Evolutionary conservation across 2,888 invertebrate species (phyloP).

Genomic region (Agrilus mali): DNA sequence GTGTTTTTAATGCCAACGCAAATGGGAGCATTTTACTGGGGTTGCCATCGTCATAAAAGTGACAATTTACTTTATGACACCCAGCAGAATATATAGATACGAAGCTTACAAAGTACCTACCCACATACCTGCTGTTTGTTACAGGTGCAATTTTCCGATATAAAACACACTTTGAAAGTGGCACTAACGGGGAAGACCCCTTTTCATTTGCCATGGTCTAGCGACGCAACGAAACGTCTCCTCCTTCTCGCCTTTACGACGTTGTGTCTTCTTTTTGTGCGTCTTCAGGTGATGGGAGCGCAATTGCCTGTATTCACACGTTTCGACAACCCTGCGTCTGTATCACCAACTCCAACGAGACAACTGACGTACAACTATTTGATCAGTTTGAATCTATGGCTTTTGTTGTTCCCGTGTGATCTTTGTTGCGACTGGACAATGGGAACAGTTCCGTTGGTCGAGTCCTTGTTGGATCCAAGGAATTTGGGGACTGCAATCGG

Average conservation of each 20-base stretch:
- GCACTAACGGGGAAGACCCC: conserved; percentile 41
- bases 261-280: conserved; percentile 62
- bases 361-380: conserved; percentile 91
- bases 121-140: no score
- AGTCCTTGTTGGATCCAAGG: conserved; percentile 64
- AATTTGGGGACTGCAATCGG: conserved; percentile 68
- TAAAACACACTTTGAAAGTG: conserved; percentile 35
- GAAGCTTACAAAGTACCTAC: conserved; percentile 5
- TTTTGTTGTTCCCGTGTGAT: conserved; percentile 77
- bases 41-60: no score
- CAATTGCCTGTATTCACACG: conserved; percentile 92
- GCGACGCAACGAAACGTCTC: conserved; percentile 63
- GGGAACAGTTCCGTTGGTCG: conserved; percentile 84
- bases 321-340: conserved; percentile 96
- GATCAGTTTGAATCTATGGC: conserved; percentile 80
- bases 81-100: background rate
- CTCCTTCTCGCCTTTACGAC: conserved; percentile 71
- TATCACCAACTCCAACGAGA: conserved; percentile 66
- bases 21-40: no score
- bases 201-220: conserved; percentile 42
- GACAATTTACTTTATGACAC: no score
- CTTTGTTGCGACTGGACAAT: conserved; percentile 98
- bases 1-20: no score
- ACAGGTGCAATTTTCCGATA: conserved; percentile 38
- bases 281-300: conserved; percentile 92